Base-by-base conservation (phyloP, 2,797 vertebrate species). In the Hyperoplus lanceolatus region DNA sequence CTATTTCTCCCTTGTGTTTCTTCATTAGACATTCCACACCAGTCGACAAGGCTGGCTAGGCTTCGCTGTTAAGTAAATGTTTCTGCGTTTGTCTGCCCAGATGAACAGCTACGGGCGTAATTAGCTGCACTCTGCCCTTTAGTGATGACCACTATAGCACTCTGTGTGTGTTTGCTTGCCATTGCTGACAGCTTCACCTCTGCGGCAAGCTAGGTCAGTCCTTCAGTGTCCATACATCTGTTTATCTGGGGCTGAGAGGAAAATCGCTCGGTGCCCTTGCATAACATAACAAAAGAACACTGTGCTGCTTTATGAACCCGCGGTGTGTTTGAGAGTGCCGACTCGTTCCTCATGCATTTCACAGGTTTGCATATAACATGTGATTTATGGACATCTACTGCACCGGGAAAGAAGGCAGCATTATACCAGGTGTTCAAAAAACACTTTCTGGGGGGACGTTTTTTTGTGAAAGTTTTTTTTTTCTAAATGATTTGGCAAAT, bases 161-260 rank as follows among this genome's bases (percentile, higher is more conserved):
- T 77, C 67, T 12, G 54, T 77, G 83, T 12, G 54, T 77, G 83
- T 87, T 90, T 85, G 77, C 77, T 86, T 91, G 88, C 88, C 86
- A 86, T 81, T 84, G 78, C 82, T 88, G 82, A 89, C 89, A 88
- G 78, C 78, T 90, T 29, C 87, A 91, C 90, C 92, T 90, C 84
- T 73, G 69, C 6, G 53, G 88, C 75, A 36, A 65, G 85, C 77
- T 73, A 56, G 88, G 87, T 91, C 89, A 87, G 61, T 75, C 75
- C 75, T 85, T 85, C 63, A 45, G 78, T 81, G 82, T 65, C 76
- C 39, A 45, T 90, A 60, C 90, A 91, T 92, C 86, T 91, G 88
- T 89, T 92, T 87, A 81, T 81, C 81, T 85, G 42, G 29, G 9
- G 68, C 85, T 53, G 55, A 59, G 55, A 79, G 77, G 77, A 73